Percentiles rank a stretch among this genome's conserved stretches.
Conservation (phyloP, 2,113 vertebrate genomes). For the Origma solitaria region DNA sequence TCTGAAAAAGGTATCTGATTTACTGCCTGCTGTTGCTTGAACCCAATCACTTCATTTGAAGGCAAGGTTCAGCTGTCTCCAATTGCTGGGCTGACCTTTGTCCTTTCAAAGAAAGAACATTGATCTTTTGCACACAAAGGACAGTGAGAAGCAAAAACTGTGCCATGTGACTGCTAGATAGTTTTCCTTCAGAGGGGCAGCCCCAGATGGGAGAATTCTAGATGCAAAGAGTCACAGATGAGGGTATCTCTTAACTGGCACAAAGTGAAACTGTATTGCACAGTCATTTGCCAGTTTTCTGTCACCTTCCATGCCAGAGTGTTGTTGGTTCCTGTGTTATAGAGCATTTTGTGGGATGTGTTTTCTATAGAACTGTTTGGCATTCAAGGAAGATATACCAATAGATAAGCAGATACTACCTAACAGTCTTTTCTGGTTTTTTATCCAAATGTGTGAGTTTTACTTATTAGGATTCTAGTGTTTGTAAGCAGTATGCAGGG, state of each 20-base stretch:
- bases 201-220: neutral
- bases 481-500: neutral
- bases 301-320: neutral
- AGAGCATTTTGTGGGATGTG: neutral
- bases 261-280: neutral
- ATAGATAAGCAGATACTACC: neutral
- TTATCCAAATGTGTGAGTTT: neutral
- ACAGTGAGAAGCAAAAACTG: neutral
- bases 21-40: neutral
- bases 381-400: neutral
- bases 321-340: neutral
- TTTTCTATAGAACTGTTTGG: neutral
- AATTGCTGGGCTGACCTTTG: neutral
- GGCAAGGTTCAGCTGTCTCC: neutral
- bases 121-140: neutral
- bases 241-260: neutral
- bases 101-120: neutral
- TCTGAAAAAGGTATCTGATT: neutral
- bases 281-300: neutral
- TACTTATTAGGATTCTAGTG: neutral
- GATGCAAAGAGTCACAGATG: neutral
- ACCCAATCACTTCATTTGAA: rapidly evolving
- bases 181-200: neutral
- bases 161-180: rapidly evolving
- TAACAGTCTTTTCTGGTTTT: neutral